These are phyloP conservation scores for Meriones unguiculatus DNA, from an alignment of 2,113 vertebrate genomes.

Conservation along the genomic window DNA sequence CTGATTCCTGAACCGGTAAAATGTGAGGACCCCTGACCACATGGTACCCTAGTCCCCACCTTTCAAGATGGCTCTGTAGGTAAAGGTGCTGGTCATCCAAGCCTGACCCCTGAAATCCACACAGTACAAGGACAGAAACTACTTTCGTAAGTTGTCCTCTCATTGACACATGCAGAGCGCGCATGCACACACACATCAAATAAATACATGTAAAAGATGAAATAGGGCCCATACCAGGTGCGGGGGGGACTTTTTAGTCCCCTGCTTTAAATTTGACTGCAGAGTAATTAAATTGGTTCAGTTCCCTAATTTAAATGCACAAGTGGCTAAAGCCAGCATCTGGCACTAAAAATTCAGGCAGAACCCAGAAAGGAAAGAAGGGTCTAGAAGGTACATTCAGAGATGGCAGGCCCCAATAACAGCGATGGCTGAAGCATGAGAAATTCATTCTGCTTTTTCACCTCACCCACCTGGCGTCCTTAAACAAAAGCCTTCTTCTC, in stretches of 20 bases:
- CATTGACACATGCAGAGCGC: too few species aligned
- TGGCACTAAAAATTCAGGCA: background rate
- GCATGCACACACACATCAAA: background rate
- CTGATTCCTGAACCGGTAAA: background rate
- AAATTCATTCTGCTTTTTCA: background rate
- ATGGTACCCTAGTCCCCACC: background rate
- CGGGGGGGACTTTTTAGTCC: background rate
- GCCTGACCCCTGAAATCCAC: background rate
- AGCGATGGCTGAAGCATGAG: rapidly evolving
- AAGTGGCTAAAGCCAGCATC: background rate
- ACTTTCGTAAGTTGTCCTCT: background rate
- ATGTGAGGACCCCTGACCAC: background rate
- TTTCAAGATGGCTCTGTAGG: too few species aligned
- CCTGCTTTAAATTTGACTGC: conserved; percentile 34
- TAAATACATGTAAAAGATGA: background rate
- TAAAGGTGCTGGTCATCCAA: background rate
- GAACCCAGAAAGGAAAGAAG: background rate
- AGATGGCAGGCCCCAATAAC: background rate
- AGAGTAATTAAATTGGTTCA: conserved; percentile 38
- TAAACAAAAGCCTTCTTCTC: background rate
- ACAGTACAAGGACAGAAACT: background rate
- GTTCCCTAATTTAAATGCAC: conserved; percentile 58
- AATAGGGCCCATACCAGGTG: background rate
- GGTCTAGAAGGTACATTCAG: background rate
- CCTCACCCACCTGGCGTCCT: background rate